These are phyloP conservation scores for Diachasmimorpha longicaudata DNA, from an alignment of 1,140 invertebrate species.

Conservation along the genomic window DNA sequence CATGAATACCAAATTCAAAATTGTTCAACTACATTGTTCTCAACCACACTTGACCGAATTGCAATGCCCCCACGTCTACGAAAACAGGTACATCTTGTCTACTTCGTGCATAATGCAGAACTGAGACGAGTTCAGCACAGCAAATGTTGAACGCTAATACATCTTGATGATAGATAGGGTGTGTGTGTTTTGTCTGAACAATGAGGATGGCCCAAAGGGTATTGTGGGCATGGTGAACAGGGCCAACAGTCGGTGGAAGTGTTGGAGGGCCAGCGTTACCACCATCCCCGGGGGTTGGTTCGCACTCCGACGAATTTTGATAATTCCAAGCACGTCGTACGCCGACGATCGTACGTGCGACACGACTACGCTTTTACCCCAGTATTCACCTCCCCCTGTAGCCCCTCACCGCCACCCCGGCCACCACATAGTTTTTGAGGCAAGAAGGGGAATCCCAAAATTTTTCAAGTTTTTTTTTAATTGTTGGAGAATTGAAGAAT, in stretches of 20 bases:
- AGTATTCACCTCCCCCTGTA: slow-evolving; percentile 38
- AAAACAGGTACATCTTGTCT: slow-evolving; percentile 15
- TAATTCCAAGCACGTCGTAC: slow-evolving; percentile 58
- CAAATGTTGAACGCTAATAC: slow-evolving; percentile 62
- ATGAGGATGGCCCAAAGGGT: slow-evolving; percentile 49
- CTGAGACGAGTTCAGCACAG: slow-evolving; percentile 54
- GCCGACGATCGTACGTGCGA: slow-evolving; percentile 64
- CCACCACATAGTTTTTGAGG: neutral
- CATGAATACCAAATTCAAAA: neutral
- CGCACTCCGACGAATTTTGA: slow-evolving; percentile 35
- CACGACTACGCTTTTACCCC: slow-evolving; percentile 64
- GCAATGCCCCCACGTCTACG: slow-evolving; percentile 4
- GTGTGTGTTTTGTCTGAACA: slow-evolving; percentile 60
- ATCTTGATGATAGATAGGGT: slow-evolving; percentile 63
- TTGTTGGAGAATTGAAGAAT: too few relatives aligned
- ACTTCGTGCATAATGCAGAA: slow-evolving; percentile 59
- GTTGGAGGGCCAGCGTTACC: slow-evolving; percentile 13
- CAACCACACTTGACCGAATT: neutral
- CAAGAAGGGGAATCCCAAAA: too few relatives aligned
- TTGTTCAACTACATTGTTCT: neutral
- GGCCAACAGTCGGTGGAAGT: slow-evolving; percentile 23
- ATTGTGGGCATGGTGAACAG: slow-evolving; percentile 27
- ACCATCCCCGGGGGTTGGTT: slow-evolving; percentile 41
- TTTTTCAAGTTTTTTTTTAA: too few relatives aligned
- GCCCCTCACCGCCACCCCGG: neutral